Evolutionary conservation across 1,140 invertebrate genomes (phyloP), one percentile per base, ranked within the genome.

Genomic region (Dryas iulia): DNA sequence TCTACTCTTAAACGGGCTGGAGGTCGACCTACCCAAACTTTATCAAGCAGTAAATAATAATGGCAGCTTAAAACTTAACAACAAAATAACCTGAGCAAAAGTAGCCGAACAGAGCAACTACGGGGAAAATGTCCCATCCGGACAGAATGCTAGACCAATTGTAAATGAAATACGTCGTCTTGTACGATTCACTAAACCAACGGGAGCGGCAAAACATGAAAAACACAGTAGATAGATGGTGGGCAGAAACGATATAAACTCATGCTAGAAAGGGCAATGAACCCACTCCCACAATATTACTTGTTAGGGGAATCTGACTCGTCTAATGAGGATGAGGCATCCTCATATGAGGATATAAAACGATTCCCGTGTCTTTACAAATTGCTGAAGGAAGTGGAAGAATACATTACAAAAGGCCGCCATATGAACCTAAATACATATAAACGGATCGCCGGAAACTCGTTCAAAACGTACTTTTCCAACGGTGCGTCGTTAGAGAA

Each of bases 141-240:
- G 95, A 96, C 4, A 96, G 95, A 1, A 97, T 97, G 86, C 89
- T 99, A 7, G 97, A 99, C 84, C 95, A 97, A 77, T 96, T 98
- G 65, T 99, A 98, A 86, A 97, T 97, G 87, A 98, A 98, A 94
- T 98, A 98, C 92, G 92, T 99, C 26, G 89, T 99, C 63, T 97
- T 98, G 0, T 99, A 98, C 84, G 97, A 98, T 73, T 97, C 96
- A 0, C 86, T 99, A 5, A 96, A 96, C 1, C 93, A 94, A 79
- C 92, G 93, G 54, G 97, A 97, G 87, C 90, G 96, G 52, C 94
- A 94, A 74, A 95, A 96, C 71, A 87, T 97, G 0, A 94, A 96
- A 57, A 92, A 94, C 31, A 93, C 96, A 75, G 96, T 98, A 0
- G 97, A 97, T 79, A 89, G 93, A 1, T 95, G 96, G 73, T 96